These are phyloP conservation scores for Blomia tropicalis DNA, from an alignment of 2,888 invertebrate genomes.

Conservation along the genomic window DNA sequence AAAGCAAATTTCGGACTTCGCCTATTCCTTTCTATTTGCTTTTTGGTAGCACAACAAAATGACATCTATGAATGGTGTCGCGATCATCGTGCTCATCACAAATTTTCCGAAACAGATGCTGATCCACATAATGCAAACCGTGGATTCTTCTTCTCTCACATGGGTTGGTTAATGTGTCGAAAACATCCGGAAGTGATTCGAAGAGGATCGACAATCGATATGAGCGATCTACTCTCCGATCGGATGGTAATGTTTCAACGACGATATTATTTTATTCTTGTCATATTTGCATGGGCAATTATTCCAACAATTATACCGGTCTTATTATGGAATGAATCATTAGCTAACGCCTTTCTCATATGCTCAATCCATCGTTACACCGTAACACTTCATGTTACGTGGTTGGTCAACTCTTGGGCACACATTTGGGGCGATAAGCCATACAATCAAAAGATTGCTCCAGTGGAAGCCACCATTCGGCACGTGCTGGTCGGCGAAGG, in stretches of 20 bases:
- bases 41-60: conserved; percentile 77
- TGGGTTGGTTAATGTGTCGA: conserved; percentile 40
- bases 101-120: conserved; percentile 37
- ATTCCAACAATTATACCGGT: conserved; percentile 39
- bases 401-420: conserved; percentile 41
- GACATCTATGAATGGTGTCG: conserved; percentile 35
- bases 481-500: conserved; percentile 16
- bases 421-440: conserved; percentile 40
- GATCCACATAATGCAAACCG: conserved; percentile 37
- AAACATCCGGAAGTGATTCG: conserved; percentile 41
- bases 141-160: conserved; percentile 43
- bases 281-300: conserved; percentile 37
- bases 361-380: conserved; percentile 38
- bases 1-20: conserved; percentile 73
- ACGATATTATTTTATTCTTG: conserved; percentile 37
- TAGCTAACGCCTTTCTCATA: conserved; percentile 35
- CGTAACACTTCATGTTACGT: conserved; percentile 41
- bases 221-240: conserved; percentile 39
- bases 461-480: conserved; percentile 28
- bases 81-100: conserved; percentile 37
- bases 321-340: conserved; percentile 38
- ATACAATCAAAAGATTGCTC: conserved; percentile 40
- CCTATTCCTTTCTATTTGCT: conserved; percentile 56
- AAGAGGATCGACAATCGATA: conserved; percentile 38
- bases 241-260: conserved; percentile 39